Percentiles rank a stretch among this genome's conserved stretches.
Evolutionary conservation across 2,888 invertebrate species (phyloP).

Genomic region (Drepana falcataria): DNA sequence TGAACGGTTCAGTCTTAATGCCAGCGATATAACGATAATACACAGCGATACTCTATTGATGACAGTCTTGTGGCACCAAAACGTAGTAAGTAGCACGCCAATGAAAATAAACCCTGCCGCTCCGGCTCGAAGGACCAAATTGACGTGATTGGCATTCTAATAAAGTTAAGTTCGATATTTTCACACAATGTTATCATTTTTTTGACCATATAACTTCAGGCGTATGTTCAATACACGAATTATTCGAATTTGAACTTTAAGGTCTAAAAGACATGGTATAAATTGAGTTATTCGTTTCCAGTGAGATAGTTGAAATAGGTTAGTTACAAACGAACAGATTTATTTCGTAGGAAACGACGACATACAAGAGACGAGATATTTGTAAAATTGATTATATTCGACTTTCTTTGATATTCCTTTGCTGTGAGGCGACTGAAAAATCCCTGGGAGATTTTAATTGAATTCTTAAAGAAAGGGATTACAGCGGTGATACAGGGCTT

Average conservation of each 20-base stretch:
- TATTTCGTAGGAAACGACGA: conserved; percentile 63
- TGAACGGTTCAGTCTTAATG: conserved; percentile 68
- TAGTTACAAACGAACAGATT: conserved; percentile 38
- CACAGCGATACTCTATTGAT: conserved; percentile 67
- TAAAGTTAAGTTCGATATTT: conserved; percentile 69
- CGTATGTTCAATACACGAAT: background rate
- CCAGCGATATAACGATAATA: conserved; percentile 65
- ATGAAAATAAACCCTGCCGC: conserved; percentile 13
- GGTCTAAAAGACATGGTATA: fast-evolving
- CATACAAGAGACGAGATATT: conserved; percentile 46
- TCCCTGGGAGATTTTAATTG: conserved; percentile 59
- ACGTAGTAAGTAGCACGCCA: conserved; percentile 23
- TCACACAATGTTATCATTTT: conserved; percentile 66
- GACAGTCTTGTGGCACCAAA: conserved; percentile 26
- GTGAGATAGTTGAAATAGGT: conserved; percentile 14
- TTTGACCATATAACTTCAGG: conserved; percentile 14
- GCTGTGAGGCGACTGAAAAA: conserved; percentile 37
- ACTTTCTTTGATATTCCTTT: conserved; percentile 64
- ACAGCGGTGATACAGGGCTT: conserved; percentile 38
- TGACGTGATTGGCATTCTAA: conserved; percentile 29
- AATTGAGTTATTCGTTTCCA: conserved; percentile 1
- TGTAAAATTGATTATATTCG: conserved; percentile 76
- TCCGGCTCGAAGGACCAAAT: conserved; percentile 11
- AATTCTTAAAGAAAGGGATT: conserved; percentile 48
- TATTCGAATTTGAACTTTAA: conserved; percentile 13